phyloP scores from a whole-genome alignment of 2,113 vertebrate species.

The Ahaetulla prasina region DNA sequence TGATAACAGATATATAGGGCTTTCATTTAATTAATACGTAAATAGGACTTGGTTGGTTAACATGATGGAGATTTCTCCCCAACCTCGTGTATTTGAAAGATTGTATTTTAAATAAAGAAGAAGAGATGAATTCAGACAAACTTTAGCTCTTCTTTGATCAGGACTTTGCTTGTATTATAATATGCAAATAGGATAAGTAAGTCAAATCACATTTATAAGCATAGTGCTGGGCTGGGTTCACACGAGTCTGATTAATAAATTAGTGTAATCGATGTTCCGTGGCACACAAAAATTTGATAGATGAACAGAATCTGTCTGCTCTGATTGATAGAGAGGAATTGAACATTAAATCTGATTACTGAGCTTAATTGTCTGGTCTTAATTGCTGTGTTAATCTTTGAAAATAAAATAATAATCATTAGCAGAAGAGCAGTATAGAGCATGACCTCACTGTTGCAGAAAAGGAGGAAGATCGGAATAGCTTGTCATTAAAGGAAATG shows the following conservation, averaged over 20 bases:
- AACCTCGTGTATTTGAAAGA: background rate
- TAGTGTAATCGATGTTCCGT: background rate
- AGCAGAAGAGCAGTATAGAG: background rate
- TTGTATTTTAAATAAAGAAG: background rate
- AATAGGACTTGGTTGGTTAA: background rate
- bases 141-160: background rate
- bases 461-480: background rate
- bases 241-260: background rate
- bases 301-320: background rate
- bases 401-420: background rate
- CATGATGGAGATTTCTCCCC: background rate
- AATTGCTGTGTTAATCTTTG: conserved; percentile 1
- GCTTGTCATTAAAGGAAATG: background rate
- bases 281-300: background rate
- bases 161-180: background rate
- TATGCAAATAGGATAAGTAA: background rate
- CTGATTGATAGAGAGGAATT: background rate
- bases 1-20: background rate
- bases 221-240: background rate
- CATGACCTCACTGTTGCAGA: background rate
- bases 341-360: conserved; percentile 10
- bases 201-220: background rate
- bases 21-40: background rate
- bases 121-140: background rate
- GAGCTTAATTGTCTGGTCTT: background rate